These are phyloP conservation scores for Picus viridis DNA, from an alignment of 2,797 vertebrate genomes.

Conservation along the genomic window DNA sequence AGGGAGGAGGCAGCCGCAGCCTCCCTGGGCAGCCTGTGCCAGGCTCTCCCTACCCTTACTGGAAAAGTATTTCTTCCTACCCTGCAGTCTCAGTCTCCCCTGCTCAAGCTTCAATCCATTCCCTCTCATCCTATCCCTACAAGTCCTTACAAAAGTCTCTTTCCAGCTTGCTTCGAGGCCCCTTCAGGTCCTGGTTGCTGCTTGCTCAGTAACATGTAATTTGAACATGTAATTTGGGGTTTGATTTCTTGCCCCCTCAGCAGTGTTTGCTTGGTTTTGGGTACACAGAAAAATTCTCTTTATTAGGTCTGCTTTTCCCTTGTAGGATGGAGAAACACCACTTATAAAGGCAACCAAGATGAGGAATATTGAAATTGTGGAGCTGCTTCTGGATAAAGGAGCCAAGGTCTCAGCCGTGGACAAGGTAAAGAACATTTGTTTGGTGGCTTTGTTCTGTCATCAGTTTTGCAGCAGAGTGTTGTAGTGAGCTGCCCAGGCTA, in stretches of 20 bases:
- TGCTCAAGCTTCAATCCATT: too few species aligned
- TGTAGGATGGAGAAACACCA: constrained; percentile 93
- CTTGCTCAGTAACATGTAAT: background rate
- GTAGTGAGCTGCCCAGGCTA: background rate
- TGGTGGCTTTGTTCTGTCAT: background rate
- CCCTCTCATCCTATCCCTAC: too few species aligned
- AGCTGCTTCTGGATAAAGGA: constrained; percentile 95
- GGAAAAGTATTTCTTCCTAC: too few species aligned
- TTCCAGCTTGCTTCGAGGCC: too few species aligned
- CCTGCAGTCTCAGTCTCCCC: too few species aligned
- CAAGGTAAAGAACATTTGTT: constrained; percentile 81
- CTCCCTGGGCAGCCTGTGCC: too few species aligned
- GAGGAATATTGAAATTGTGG: constrained; percentile 96
- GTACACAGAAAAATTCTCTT: background rate
- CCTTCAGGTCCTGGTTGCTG: background rate
- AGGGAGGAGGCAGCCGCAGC: too few species aligned
- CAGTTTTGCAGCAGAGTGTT: background rate
- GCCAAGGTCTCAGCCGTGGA: constrained; percentile 95
- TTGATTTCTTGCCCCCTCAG: background rate
- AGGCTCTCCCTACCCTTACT: too few species aligned
- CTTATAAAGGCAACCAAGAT: constrained; percentile 98
- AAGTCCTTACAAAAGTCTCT: too few species aligned
- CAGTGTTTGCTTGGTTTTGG: background rate
- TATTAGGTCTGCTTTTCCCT: background rate
- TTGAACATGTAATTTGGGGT: background rate